phyloP scores from a whole-genome alignment of 2,113 vertebrate genomes.

The Atrichornis clamosus region DNA sequence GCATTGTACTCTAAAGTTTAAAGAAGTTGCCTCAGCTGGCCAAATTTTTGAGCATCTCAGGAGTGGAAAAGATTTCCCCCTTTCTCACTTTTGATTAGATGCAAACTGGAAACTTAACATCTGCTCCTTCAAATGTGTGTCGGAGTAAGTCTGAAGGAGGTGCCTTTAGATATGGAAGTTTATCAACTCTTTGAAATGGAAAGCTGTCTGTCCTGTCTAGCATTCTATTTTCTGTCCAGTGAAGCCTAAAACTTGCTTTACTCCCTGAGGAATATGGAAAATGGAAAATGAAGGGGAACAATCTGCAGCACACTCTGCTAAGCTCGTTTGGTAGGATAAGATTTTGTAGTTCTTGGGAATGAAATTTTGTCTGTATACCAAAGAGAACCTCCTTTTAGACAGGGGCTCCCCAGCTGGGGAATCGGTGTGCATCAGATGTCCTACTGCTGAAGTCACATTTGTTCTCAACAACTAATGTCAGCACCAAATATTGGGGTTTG shows the following conservation, averaged over 20 bases:
- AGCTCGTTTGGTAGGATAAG: background rate
- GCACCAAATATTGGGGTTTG: background rate
- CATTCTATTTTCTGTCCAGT: background rate
- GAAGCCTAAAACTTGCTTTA: background rate
- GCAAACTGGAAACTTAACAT: constrained; percentile 14
- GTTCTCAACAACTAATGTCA: background rate
- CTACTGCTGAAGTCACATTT: background rate
- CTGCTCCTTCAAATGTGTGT: background rate
- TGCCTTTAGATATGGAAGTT: background rate
- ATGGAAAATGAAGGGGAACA: background rate
- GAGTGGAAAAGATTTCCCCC: background rate
- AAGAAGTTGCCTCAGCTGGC: constrained; percentile 32
- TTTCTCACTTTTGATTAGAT: background rate
- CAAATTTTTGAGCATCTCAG: background rate
- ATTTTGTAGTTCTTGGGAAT: background rate
- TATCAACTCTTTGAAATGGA: background rate
- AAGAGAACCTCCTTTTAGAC: background rate
- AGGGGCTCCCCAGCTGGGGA: background rate
- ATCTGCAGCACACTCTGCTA: background rate
- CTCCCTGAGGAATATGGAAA: background rate
- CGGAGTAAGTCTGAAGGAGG: background rate
- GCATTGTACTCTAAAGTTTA: constrained; percentile 1
- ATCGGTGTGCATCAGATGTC: background rate
- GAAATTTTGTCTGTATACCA: background rate
- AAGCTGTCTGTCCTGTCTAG: background rate